phyloP scores from a whole-genome alignment of 2,113 vertebrate species.

The Strix uralensis region DNA sequence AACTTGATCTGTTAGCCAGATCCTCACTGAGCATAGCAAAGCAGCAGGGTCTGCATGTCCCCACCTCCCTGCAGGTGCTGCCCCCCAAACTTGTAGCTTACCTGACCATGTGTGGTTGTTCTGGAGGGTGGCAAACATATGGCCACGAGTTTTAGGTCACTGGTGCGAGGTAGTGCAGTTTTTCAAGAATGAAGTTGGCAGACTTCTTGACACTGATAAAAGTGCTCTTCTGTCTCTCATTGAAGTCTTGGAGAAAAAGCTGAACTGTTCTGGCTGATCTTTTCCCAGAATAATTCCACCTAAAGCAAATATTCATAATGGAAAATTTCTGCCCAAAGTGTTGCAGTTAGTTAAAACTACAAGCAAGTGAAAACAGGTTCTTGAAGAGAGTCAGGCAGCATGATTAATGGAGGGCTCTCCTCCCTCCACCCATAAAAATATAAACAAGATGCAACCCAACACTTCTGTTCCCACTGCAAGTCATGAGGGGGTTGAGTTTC shows the following conservation, averaged over 20 bases:
- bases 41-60: neutral
- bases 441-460: slow-evolving; percentile 15
- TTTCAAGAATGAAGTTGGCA: neutral
- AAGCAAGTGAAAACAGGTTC: neutral
- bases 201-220: neutral
- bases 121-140: neutral
- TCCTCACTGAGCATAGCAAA: neutral
- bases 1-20: neutral
- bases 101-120: neutral
- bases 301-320: slow-evolving; percentile 1
- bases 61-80: neutral
- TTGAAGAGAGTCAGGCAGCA: neutral
- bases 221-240: neutral
- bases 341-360: slow-evolving; percentile 2
- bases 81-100: neutral
- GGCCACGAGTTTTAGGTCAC: neutral
- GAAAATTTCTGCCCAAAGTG: neutral
- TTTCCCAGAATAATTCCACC: neutral
- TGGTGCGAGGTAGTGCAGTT: neutral
- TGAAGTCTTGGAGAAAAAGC: neutral
- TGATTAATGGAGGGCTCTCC: slow-evolving; percentile 1
- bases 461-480: neutral
- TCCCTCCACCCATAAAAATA: neutral
- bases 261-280: neutral
- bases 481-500: neutral